Evolutionary conservation across 2,797 vertebrate species (phyloP), one percentile per base, ranked within the genome.

Genomic region (Ceryle rudis): DNA sequence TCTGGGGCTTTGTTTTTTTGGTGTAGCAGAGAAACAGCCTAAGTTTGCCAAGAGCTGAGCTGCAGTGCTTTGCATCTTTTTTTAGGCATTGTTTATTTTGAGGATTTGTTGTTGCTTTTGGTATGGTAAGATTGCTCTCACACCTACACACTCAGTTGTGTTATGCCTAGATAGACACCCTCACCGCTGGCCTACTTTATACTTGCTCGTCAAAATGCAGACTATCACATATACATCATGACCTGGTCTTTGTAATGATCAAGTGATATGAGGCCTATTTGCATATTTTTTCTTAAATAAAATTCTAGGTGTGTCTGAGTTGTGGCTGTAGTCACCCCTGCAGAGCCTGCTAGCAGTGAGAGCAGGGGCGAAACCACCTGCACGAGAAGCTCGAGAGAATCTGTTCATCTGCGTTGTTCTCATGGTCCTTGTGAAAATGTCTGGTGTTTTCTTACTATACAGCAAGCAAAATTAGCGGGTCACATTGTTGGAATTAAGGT

Each of bases 331-430:
- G 47, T 64, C 42, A 39, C 60, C 49, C 71, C 72, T 37, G 49
- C 55, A 14, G 67, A 57, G 64, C 6, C 67, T 72, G 44, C 41
- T 18, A 64, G 11, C 18, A 26, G 39, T 3, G 21, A 74, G 66
- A 75, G 47, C 72, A n/a, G 5, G 1, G 70, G 23, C 21, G 8
- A 74, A 75, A 26, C 69, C 77, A 41, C 2, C 0, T 6, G 1
- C 15, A 5, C 6, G 70, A 55, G 64, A 62, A 70, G 29, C 70
- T 84, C 70, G 21, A 7, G 41, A 37, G 19, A 35, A 29, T 49
- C 62, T 75, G 37, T 12, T 52, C 23, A n/a, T 0, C 0, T 44
- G 33, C n/a, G 3, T 62, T 60, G 21, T 79, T 91, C 69, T 69
- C 33, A 9, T 20, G 49, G 55, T 47, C 69, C 37, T 44, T 72